These are phyloP conservation scores for Colletes latitarsis DNA, from an alignment of 1,140 invertebrate species.

Conservation along the genomic window DNA sequence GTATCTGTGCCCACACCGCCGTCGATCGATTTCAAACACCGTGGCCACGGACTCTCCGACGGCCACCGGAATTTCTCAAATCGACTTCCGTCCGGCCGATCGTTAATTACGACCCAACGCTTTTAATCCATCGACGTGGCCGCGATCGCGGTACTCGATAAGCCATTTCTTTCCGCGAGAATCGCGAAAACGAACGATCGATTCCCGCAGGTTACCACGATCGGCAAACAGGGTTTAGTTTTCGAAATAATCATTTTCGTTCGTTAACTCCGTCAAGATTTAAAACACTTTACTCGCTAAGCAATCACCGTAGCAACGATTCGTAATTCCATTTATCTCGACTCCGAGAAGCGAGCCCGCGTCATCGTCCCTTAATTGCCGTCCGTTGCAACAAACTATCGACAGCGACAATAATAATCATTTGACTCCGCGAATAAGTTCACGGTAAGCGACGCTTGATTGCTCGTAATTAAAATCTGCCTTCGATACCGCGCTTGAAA, in stretches of 20 bases:
- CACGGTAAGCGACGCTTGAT: not conserved
- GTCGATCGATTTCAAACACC: constrained; percentile 27
- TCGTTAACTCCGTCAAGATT: not conserved
- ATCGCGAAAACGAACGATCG: too few species aligned
- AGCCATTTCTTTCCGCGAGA: not conserved
- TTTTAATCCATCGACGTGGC: constrained; percentile 11
- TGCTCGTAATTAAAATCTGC: constrained; percentile 21
- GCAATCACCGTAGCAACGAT: not conserved
- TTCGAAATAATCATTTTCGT: too few species aligned
- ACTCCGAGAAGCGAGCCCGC: not conserved
- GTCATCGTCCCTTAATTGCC: not conserved
- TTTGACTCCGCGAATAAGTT: not conserved
- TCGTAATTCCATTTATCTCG: not conserved
- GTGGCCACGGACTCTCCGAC: not conserved
- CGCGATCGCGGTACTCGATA: constrained; percentile 16
- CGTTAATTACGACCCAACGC: constrained; percentile 48
- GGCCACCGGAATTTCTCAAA: constrained; percentile 51
- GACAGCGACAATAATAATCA: constrained; percentile 11
- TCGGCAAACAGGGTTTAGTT: not conserved
- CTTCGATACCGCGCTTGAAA: not conserved
- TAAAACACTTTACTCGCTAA: not conserved
- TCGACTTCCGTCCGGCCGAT: constrained; percentile 54
- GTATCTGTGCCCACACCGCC: constrained; percentile 54
- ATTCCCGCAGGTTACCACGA: not conserved
- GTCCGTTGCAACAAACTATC: not conserved